Percentiles rank a stretch among this genome's conserved stretches.
Conservation (phyloP, 2,113 vertebrate species). For the Ciconia boyciana region DNA sequence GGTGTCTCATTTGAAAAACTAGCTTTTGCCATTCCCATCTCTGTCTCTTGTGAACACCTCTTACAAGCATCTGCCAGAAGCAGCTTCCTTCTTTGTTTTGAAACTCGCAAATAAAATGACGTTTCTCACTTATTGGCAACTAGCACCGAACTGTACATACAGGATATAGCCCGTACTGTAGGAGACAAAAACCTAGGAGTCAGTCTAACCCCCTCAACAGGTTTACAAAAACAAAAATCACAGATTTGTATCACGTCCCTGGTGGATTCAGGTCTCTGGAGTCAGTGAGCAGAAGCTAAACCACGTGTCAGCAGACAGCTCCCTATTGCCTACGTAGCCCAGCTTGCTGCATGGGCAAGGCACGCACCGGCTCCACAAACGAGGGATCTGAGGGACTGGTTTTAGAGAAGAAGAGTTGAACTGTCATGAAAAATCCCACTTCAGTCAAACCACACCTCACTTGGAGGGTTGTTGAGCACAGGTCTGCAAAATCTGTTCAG, state of each 20-base stretch:
- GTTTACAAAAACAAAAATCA: background rate
- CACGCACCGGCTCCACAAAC: accelerated
- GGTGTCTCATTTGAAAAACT: background rate
- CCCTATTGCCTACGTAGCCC: background rate
- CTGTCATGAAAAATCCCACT: background rate
- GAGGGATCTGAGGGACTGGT: background rate
- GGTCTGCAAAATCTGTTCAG: background rate
- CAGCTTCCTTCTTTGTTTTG: background rate
- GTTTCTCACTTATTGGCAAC: background rate
- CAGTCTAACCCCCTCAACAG: background rate
- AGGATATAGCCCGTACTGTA: no score
- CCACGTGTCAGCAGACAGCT: background rate
- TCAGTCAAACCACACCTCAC: background rate
- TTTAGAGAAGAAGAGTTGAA: background rate
- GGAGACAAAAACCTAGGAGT: background rate
- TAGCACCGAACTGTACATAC: no score
- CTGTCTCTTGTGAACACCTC: background rate
- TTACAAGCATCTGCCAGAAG: accelerated
- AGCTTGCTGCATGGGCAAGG: accelerated
- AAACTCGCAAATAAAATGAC: background rate
- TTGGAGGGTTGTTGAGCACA: background rate
- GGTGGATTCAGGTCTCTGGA: background rate
- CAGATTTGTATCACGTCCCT: no score
- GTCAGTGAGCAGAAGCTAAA: background rate
- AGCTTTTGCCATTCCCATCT: background rate